Evolutionary conservation across 2,888 invertebrate species (phyloP), one percentile per base, ranked within the genome.

Genomic region (Microplitis manilae): DNA sequence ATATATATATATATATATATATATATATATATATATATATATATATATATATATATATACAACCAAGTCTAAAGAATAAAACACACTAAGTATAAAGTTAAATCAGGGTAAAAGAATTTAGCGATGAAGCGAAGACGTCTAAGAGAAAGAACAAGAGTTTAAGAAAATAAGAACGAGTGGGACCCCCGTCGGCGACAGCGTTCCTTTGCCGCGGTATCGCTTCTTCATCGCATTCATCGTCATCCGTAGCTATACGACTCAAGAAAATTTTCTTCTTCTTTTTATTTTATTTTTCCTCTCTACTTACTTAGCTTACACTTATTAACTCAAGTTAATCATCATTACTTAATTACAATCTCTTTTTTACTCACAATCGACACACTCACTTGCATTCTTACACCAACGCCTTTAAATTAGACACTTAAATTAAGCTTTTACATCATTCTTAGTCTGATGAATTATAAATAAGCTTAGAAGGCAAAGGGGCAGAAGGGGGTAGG

Each of bases 181-280:
- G 82, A 84, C 85, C 86, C 83, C 85, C 86, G 83, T 85, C 83
- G 84, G 84, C 83, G 86, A 84, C 84, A 85, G 83, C 87, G 84
- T 85, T 83, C 85, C 84, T 84, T 81, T 77, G 81, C 84, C 83
- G 79, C 81, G 82, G 83, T 86, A 85, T 87, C 87, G 85, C 85
- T 87, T 87, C 87, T 87, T 87, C 86, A 84, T 85, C 87, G 87
- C 87, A 87, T 86, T 87, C 85, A 84, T 85, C 84, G 86, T 85
- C 85, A 85, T 79, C 84, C 69, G 30, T 70, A 30, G 30, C 4
- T 30, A 30, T 30, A 50, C 50, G 50, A 50, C 50, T 13, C 1
- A 50, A 50, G 50, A 50, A 50, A 50, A 50, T 50, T 50, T 50
- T 50, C 50, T 50, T 50, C 50, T 50, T 50, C 50, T 50, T 13